Evolutionary conservation across 2,113 vertebrate species (phyloP).

Genomic region (Pseudorhombus dupliciocellatus): DNA sequence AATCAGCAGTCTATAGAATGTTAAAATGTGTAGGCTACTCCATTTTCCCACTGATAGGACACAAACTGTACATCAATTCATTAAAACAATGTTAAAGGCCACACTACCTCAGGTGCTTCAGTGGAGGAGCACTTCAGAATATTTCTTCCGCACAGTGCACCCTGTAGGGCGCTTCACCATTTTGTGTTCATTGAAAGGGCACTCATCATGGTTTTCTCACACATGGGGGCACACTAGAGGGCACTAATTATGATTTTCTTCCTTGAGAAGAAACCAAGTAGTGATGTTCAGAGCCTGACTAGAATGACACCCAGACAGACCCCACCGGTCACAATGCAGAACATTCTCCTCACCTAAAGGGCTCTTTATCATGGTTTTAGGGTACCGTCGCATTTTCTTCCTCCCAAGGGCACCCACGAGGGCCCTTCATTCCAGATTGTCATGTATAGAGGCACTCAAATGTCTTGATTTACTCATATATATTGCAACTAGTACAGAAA

Average conservation of each 20-base stretch:
- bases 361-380: background rate
- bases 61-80: background rate
- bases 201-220: background rate
- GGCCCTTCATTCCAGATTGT: conserved; percentile 6
- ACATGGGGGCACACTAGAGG: background rate
- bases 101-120: background rate
- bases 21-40: background rate
- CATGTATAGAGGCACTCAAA: background rate
- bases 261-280: background rate
- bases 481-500: background rate
- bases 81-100: background rate
- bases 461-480: background rate
- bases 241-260: background rate
- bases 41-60: background rate
- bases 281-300: background rate
- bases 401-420: background rate
- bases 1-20: background rate
- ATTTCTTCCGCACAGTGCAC: background rate
- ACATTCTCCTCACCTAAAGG: background rate
- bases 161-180: background rate
- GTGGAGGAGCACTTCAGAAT: background rate
- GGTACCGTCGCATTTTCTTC: background rate
- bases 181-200: background rate
- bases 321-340: background rate
- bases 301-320: background rate